phyloP scores from a whole-genome alignment of 2,888 invertebrate species.

The Didymodactylos carnosus region DNA sequence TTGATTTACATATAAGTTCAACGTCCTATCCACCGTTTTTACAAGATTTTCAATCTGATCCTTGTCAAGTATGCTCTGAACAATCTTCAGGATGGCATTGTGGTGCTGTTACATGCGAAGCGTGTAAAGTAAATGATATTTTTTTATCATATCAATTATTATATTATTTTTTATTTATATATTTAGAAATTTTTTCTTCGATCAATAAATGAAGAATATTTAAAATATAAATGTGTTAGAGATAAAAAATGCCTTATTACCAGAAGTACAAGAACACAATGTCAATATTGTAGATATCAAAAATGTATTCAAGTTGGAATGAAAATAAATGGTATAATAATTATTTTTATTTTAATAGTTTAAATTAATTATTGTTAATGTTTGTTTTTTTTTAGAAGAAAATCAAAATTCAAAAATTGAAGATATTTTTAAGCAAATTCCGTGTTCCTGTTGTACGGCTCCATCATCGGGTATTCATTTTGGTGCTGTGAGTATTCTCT shows the following conservation, averaged over 20 bases:
- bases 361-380: too few relatives aligned
- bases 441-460: constrained; percentile 6
- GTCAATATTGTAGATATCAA: constrained; percentile 12
- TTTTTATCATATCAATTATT: too few relatives aligned
- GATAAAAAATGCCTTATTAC: constrained; percentile 10
- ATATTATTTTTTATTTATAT: too few relatives aligned
- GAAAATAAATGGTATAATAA: constrained; percentile 6
- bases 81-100: constrained; percentile 10
- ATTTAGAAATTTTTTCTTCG: constrained; percentile 11
- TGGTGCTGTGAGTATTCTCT: not conserved
- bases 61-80: constrained; percentile 12
- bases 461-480: constrained; percentile 14
- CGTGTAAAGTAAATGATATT: constrained; percentile 1
- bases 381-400: too few relatives aligned
- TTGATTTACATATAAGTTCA: too few relatives aligned
- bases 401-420: not conserved
- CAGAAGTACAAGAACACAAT: constrained; percentile 10
- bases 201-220: constrained; percentile 8
- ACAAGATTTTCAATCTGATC: constrained; percentile 1
- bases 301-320: constrained; percentile 14
- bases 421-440: constrained; percentile 10
- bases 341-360: not conserved
- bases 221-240: constrained; percentile 13
- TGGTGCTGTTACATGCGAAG: constrained; percentile 12
- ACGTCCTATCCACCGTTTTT: too few relatives aligned